Percentiles rank a stretch among this genome's conserved stretches.
These are phyloP conservation scores for Circaetus gallicus DNA, from an alignment of 2,113 vertebrate genomes.

Conservation along the genomic window DNA sequence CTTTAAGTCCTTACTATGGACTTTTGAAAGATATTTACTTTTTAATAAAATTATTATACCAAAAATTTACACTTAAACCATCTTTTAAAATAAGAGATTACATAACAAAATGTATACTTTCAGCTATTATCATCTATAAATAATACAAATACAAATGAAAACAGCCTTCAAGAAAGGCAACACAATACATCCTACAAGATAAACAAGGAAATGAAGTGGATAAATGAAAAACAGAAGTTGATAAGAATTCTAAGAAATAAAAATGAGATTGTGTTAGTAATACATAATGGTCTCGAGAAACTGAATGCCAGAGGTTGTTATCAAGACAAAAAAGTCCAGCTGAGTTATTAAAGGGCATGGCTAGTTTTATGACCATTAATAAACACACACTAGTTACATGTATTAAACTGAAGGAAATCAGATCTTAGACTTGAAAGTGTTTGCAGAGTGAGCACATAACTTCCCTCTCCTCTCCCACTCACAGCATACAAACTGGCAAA, in stretches of 20 bases:
- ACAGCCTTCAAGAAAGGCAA: background rate
- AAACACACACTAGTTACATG: background rate
- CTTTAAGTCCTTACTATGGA: background rate
- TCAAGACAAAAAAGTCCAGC: background rate
- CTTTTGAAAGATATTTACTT: background rate
- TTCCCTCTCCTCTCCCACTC: background rate
- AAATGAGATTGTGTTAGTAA: background rate
- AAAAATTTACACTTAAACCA: background rate
- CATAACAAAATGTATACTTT: background rate
- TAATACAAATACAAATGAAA: background rate
- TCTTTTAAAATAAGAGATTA: background rate
- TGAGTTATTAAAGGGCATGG: background rate
- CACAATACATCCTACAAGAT: background rate
- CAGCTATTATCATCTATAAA: background rate
- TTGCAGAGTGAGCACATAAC: background rate
- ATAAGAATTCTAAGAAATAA: background rate
- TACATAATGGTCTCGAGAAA: background rate
- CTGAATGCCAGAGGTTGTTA: background rate
- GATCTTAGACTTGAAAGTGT: background rate
- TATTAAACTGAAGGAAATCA: background rate
- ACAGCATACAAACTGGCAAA: background rate
- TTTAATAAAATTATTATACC: background rate
- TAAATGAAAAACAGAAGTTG: background rate
- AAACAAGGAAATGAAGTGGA: background rate
- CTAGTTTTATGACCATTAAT: background rate